Evolutionary conservation across 2,797 vertebrate genomes (phyloP).

Genomic region (Phaenicophaeus curvirostris): DNA sequence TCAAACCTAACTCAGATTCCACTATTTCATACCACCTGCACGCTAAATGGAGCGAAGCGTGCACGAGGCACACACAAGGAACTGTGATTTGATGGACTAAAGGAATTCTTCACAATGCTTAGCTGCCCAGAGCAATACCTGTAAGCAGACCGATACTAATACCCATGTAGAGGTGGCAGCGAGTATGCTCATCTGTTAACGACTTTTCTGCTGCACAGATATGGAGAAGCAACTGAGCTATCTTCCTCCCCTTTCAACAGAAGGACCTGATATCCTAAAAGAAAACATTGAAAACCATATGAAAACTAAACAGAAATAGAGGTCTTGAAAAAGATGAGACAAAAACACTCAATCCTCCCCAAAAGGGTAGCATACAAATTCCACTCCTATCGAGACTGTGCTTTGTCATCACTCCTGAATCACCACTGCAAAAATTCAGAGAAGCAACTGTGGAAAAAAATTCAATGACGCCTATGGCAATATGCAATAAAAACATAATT

Average conservation of each 20-base stretch:
- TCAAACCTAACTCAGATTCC: background rate
- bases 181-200: constrained; percentile 40
- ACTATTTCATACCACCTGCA: background rate
- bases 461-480: background rate
- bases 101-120: background rate
- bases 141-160: constrained; percentile 55
- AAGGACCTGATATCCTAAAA: constrained; percentile 63
- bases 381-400: background rate
- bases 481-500: background rate
- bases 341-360: background rate
- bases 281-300: constrained; percentile 61
- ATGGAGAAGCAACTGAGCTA: constrained; percentile 68
- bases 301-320: constrained; percentile 56
- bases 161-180: constrained; percentile 50
- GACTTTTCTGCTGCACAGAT: constrained; percentile 58
- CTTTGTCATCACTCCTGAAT: background rate
- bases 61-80: background rate
- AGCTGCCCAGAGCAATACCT: constrained; percentile 54
- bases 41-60: accelerated
- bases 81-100: background rate
- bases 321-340: background rate
- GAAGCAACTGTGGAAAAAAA: constrained; percentile 40
- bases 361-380: background rate
- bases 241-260: constrained; percentile 67
- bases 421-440: background rate